Percentiles rank a stretch among this genome's conserved stretches.
Evolutionary conservation across 1,140 invertebrate species (phyloP).

Genomic region (Hestina assimilis): DNA sequence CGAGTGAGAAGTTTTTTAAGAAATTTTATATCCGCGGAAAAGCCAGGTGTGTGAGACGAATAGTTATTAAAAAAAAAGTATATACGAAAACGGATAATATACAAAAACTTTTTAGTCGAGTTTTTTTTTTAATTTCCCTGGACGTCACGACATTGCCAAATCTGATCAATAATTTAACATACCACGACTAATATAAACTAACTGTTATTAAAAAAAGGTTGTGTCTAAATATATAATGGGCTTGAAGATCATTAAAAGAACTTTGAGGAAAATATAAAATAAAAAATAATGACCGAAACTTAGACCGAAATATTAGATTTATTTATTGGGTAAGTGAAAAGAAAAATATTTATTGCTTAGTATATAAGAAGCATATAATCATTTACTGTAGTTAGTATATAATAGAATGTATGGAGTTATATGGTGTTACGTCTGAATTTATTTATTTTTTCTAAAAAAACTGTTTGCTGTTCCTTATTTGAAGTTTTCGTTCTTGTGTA

Average conservation of each 20-base stretch:
- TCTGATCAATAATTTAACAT: slow-evolving; percentile 43
- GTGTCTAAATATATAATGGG: slow-evolving; percentile 60
- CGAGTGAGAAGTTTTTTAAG: slow-evolving; percentile 67
- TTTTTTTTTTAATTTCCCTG: slow-evolving; percentile 31
- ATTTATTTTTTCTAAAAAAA: slow-evolving; percentile 27
- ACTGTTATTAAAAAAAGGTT: slow-evolving; percentile 64
- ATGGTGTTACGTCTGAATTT: slow-evolving; percentile 14
- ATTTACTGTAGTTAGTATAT: slow-evolving; percentile 60
- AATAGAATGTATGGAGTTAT: slow-evolving; percentile 35
- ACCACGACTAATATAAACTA: slow-evolving; percentile 36
- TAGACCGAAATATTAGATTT: slow-evolving; percentile 65
- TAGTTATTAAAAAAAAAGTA: slow-evolving; percentile 33
- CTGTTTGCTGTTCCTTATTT: slow-evolving; percentile 25
- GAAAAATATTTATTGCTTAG: slow-evolving; percentile 71
- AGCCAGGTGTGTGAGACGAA: slow-evolving; percentile 36
- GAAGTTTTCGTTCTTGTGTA: slow-evolving; percentile 14
- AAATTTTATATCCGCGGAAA: slow-evolving; percentile 58
- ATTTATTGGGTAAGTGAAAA: slow-evolving; percentile 62
- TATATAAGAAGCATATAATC: slow-evolving; percentile 59
- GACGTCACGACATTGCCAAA: slow-evolving; percentile 50
- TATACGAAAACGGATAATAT: slow-evolving; percentile 43
- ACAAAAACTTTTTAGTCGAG: slow-evolving; percentile 44
- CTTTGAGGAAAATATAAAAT: slow-evolving; percentile 37
- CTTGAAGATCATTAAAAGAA: slow-evolving; percentile 46
- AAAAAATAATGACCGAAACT: slow-evolving; percentile 44